Base-by-base conservation (phyloP, 2,888 invertebrate species). In the Megaustenia siamemsis region DNA sequence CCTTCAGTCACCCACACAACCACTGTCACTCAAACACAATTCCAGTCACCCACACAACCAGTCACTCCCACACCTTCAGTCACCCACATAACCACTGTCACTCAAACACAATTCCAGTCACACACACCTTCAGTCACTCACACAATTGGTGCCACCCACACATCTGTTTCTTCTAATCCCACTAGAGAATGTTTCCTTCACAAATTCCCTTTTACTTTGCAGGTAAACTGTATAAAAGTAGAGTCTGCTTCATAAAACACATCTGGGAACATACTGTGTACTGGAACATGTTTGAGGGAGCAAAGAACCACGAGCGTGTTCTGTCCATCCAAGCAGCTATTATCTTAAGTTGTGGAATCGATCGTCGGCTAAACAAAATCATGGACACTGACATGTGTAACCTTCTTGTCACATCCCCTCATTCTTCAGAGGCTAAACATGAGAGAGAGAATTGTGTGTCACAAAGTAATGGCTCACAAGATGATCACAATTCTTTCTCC, bases 211-310 rank as follows among this genome's bases (percentile, higher is more conserved):
- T 43, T 77, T 85, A 78, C 76, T 56, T 90, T 89, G 8, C 88
- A 93, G 93, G 93, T 8, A 93, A 93, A 83, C 90, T 93, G 81
- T 93, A 93, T 90, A 93, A 93, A 86, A 93, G 93, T 85, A 89
- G 89, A 77, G 93, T 93, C 21, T 93, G 93, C 80, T 91, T 92
- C 77, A 92, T 91, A 79, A 93, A 93, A 81, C 93, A 93, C 79
- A 86, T 93, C 10, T 93, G 93, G 93, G 93, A 93, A 63, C 93
- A 93, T 88, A 91, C 90, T 43, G 88, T 93, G 12, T 93, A 93
- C 88, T 93, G 93, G 93, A 91, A 93, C 68, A 88, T 89, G 84
- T 93, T 93, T 87, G 90, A 90, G 10, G 93, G 92, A 0, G 91
- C 88, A 68, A 92, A 91, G 82, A 92, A 92, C 87, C 93, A 93